Percentiles rank a stretch among this genome's conserved stretches.
Evolutionary conservation across 2,888 invertebrate genomes (phyloP).

Genomic region (Eupeodes luniger): DNA sequence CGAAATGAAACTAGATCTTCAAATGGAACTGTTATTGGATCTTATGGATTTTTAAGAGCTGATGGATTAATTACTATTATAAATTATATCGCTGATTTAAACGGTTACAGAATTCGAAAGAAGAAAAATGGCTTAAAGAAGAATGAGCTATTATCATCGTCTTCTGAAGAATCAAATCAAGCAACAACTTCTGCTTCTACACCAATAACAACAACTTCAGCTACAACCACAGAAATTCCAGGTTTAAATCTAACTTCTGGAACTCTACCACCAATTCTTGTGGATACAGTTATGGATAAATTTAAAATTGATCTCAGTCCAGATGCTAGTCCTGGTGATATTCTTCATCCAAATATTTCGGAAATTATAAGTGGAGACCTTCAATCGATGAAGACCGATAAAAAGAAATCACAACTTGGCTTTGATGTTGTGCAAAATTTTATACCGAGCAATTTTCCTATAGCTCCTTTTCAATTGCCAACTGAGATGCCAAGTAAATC

Average conservation of each 20-base stretch:
- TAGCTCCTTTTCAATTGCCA: constrained; percentile 80
- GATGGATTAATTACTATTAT: constrained; percentile 87
- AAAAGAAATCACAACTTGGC: constrained; percentile 60
- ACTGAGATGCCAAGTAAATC: constrained; percentile 12
- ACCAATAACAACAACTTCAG: background rate
- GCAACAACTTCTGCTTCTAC: background rate
- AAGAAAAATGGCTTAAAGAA: constrained; percentile 66
- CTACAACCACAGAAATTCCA: constrained; percentile 20
- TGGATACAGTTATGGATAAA: constrained; percentile 78
- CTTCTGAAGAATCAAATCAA: background rate
- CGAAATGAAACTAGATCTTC: constrained; percentile 88
- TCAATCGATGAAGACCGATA: constrained; percentile 71
- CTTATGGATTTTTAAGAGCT: constrained; percentile 89
- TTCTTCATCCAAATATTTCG: constrained; percentile 79
- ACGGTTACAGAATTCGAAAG: constrained; percentile 85
- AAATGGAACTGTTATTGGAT: constrained; percentile 90
- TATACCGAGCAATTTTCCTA: constrained; percentile 80
- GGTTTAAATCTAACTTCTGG: constrained; percentile 79
- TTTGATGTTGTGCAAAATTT: constrained; percentile 79
- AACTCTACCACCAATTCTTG: constrained; percentile 78
- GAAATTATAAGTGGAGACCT: constrained; percentile 80
- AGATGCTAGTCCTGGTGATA: constrained; percentile 77
- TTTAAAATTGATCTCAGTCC: constrained; percentile 80
- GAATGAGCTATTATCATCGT: background rate
- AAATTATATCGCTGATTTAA: constrained; percentile 87